Conservation (phyloP, 2,888 invertebrate species). For the Dione vanillae region DNA sequence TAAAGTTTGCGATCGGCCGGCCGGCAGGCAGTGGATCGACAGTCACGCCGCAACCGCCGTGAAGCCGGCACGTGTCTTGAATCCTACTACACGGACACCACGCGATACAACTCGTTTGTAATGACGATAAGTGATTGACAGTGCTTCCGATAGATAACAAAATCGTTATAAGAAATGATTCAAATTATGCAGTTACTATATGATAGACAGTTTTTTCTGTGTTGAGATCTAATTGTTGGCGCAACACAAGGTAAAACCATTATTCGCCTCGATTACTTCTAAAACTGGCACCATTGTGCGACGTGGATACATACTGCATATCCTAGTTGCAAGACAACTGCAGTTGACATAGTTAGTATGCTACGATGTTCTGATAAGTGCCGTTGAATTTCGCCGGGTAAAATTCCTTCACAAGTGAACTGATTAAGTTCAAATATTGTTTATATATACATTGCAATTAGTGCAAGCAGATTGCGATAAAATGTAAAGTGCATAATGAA, state of each 20-base stretch:
- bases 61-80: slow-evolving; percentile 62
- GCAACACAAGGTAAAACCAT: slow-evolving; percentile 77
- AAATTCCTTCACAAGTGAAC: slow-evolving; percentile 36
- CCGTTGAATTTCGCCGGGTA: slow-evolving; percentile 22
- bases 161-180: slow-evolving; percentile 55
- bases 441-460: slow-evolving; percentile 44
- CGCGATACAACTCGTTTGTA: slow-evolving; percentile 64
- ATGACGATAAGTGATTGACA: slow-evolving; percentile 78
- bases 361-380: slow-evolving; percentile 26
- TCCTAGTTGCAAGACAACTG: slow-evolving; percentile 43
- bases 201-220: slow-evolving; percentile 54
- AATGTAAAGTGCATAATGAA: slow-evolving; percentile 40
- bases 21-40: slow-evolving; percentile 57
- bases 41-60: slow-evolving; percentile 71
- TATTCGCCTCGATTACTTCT: slow-evolving; percentile 72
- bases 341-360: slow-evolving; percentile 43
- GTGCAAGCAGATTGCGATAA: slow-evolving; percentile 44
- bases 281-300: slow-evolving; percentile 68
- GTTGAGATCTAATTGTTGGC: slow-evolving; percentile 59
- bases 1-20: slow-evolving; percentile 75
- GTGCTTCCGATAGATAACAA: slow-evolving; percentile 70
- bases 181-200: slow-evolving; percentile 65
- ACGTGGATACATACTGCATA: slow-evolving; percentile 48
- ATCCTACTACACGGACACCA: slow-evolving; percentile 34
- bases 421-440: slow-evolving; percentile 41